These are phyloP conservation scores for Brienomyrus brachyistius DNA, from an alignment of 2,113 vertebrate species.

Conservation along the genomic window DNA sequence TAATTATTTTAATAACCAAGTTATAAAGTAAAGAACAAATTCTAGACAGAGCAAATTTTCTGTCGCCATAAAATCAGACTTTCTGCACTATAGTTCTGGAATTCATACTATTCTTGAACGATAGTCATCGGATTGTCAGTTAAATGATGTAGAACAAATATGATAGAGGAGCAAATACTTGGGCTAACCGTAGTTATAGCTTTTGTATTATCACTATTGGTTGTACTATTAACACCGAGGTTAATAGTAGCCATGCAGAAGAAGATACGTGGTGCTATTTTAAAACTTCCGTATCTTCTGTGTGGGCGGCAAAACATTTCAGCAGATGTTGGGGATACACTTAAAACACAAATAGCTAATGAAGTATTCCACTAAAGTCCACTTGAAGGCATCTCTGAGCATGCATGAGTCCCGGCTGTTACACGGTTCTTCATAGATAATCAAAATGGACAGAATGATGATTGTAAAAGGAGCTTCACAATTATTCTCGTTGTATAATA, in stretches of 20 bases:
- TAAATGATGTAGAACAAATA: neutral
- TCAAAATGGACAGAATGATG: neutral
- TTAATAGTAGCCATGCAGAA: neutral
- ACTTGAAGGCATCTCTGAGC: neutral
- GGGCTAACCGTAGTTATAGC: neutral
- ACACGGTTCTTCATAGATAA: neutral
- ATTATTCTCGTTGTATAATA: neutral
- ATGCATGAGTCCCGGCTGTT: neutral
- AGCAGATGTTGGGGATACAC: neutral
- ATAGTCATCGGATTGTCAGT: neutral
- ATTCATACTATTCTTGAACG: neutral
- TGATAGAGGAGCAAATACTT: neutral
- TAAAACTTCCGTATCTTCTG: neutral
- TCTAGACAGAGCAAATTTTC: neutral
- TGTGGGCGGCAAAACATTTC: neutral
- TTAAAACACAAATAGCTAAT: neutral
- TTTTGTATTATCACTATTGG: neutral
- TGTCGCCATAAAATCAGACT: neutral
- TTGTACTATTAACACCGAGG: neutral
- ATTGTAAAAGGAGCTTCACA: neutral
- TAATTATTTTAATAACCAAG: neutral
- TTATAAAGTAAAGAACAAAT: neutral
- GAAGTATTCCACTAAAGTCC: neutral
- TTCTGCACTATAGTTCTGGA: neutral
- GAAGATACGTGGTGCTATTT: neutral